Evolutionary conservation across 2,113 vertebrate species (phyloP).

Genomic region (Hassar affinis): DNA sequence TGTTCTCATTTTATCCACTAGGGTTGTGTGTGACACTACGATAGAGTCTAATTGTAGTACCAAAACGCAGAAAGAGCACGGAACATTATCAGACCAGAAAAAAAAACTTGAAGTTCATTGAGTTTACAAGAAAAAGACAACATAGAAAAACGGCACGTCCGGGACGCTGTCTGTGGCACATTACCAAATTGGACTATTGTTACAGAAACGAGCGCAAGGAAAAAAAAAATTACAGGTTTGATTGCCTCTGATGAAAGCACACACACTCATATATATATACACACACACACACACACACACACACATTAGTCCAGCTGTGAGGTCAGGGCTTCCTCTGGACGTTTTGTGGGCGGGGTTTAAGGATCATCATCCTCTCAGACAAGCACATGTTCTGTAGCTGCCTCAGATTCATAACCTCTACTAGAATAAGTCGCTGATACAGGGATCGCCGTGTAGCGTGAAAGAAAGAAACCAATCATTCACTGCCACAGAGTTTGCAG

Average conservation of each 20-base stretch:
- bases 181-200: slow-evolving; percentile 13
- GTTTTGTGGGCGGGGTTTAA: slow-evolving; percentile 21
- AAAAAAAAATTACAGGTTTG: slow-evolving; percentile 34
- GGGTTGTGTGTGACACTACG: slow-evolving; percentile 66
- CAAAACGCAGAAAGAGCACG: slow-evolving; percentile 45
- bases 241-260: slow-evolving; percentile 44
- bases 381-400: slow-evolving; percentile 62
- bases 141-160: background rate
- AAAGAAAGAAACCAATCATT: slow-evolving; percentile 39
- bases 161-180: slow-evolving; percentile 32
- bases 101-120: slow-evolving; percentile 55
- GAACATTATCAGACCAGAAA: slow-evolving; percentile 11
- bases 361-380: slow-evolving; percentile 22
- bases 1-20: slow-evolving; percentile 70
- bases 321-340: slow-evolving; percentile 15
- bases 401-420: slow-evolving; percentile 51
- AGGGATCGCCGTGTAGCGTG: slow-evolving; percentile 46
- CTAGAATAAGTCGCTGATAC: slow-evolving; percentile 17
- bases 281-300: slow-evolving; percentile 16
- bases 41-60: slow-evolving; percentile 70
- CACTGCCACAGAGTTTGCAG: slow-evolving; percentile 60
- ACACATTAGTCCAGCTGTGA: slow-evolving; percentile 25
- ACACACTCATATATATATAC: background rate
- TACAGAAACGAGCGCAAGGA: background rate
- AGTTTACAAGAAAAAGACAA: slow-evolving; percentile 70